Evolutionary conservation across 2,113 vertebrate genomes (phyloP), one percentile per base, ranked within the genome.

Genomic region (Alectura lathami): DNA sequence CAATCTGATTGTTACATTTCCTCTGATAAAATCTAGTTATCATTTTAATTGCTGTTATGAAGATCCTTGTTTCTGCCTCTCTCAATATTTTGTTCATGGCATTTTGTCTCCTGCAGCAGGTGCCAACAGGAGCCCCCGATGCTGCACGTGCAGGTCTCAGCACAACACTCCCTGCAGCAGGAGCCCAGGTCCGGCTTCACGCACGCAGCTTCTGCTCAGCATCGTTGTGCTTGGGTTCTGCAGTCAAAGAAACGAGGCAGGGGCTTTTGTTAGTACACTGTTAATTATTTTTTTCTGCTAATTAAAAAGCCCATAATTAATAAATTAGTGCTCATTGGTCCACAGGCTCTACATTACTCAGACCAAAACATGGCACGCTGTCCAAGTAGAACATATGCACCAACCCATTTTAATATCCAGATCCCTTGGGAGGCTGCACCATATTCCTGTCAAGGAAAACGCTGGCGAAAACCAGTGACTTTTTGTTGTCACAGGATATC

Each of bases 181-280:
- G n/a, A n/a, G n/a, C n/a, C n/a, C n/a, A n/a, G n/a, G n/a, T n/a
- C 26, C 8, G 1, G 11, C 17, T 51, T 24, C 24, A 4, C 3
- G 13, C 32, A 11, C 4, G 30, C 22, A 11, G 34, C 5, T 30
- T 34, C 36, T 69, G 2, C 0, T 9, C n/a, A 15, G 43, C 0
- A 0, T 6, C 43, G 21, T 3, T 17, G 16, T 11, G 62, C 13
- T 13, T 21, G 42, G 20, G 22, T 5, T 54, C 66, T 30, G 50
- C 3, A 11, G 36, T 50, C 1, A 5, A 23, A 24, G 7, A 4
- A 13, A 0, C 5, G 4, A n/a, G 16, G 12, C 8, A 45, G 17
- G 23, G 5, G 11, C 15, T 53, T 67, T 5, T 36, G 17, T 54
- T 38, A n/a, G 26, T 5, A 34, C 8, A 15, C 17, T 0, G 1